Conservation (phyloP, 2,888 invertebrate genomes). For the Lycocerus yunnanus region DNA sequence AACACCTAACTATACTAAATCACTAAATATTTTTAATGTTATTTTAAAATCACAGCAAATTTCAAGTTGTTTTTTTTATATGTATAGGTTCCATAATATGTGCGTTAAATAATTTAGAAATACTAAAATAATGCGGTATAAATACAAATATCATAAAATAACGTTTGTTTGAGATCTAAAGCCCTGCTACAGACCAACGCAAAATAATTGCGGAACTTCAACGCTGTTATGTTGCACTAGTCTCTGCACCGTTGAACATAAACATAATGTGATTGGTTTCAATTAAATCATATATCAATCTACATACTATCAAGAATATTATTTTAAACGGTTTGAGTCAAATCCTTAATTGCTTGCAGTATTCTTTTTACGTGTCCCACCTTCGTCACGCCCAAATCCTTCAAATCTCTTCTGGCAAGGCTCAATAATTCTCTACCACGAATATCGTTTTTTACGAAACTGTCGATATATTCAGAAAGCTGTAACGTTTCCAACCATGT, state of each 20-base stretch:
- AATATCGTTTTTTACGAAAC: conserved; percentile 89
- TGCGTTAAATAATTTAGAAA: conserved; percentile 6
- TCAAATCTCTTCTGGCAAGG: conserved; percentile 82
- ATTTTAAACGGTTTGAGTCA: conserved; percentile 56
- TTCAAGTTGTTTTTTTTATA: conserved; percentile 16
- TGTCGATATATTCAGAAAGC: conserved; percentile 88
- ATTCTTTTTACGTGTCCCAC: conserved; percentile 96
- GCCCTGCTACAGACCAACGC: background rate
- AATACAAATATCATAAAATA: background rate
- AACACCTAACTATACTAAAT: conserved; percentile 23
- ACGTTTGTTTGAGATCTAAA: background rate
- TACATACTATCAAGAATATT: background rate
- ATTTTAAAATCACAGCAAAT: conserved; percentile 29
- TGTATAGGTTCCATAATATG: conserved; percentile 10
- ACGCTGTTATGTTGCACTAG: background rate
- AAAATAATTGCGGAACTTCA: background rate
- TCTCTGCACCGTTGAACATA: background rate
- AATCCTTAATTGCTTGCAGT: conserved; percentile 88
- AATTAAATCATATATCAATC: background rate
- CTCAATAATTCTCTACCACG: conserved; percentile 87
- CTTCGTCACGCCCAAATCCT: conserved; percentile 92
- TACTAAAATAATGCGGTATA: background rate
- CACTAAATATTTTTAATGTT: conserved; percentile 15
- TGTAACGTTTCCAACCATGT: conserved; percentile 89
- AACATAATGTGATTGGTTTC: background rate